phyloP scores from a whole-genome alignment of 2,797 vertebrate genomes.

The Chelonia mydas region DNA sequence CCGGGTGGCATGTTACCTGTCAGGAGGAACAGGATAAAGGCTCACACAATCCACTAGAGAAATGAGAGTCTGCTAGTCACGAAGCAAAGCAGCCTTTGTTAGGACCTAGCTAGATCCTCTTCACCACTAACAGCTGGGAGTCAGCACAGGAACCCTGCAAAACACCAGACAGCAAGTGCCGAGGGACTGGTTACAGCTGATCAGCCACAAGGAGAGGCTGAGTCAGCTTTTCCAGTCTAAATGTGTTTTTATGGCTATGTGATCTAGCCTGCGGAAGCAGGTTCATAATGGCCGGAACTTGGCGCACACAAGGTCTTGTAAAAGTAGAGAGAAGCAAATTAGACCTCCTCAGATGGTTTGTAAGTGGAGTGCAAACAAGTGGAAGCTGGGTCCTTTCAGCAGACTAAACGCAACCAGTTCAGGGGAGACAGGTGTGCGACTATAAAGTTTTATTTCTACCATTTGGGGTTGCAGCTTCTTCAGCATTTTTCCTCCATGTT shows the following conservation, averaged over 20 bases:
- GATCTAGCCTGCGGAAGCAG: background rate
- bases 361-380: fast-evolving
- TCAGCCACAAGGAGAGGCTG: background rate
- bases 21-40: background rate
- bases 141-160: fast-evolving
- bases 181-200: no score
- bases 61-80: background rate
- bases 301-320: fast-evolving
- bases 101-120: background rate
- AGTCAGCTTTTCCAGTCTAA: background rate
- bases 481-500: background rate
- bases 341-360: background rate
- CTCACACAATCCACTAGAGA: background rate
- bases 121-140: fast-evolving
- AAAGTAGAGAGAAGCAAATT: fast-evolving
- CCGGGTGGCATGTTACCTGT: constrained; percentile 86
- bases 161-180: fast-evolving
- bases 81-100: background rate
- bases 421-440: fast-evolving
- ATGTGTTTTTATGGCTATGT: fast-evolving
- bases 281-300: fast-evolving
- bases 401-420: background rate
- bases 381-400: background rate
- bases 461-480: background rate
- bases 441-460: background rate